phyloP scores from a whole-genome alignment of 2,797 vertebrate species.

The Dicrostonyx torquatus region DNA sequence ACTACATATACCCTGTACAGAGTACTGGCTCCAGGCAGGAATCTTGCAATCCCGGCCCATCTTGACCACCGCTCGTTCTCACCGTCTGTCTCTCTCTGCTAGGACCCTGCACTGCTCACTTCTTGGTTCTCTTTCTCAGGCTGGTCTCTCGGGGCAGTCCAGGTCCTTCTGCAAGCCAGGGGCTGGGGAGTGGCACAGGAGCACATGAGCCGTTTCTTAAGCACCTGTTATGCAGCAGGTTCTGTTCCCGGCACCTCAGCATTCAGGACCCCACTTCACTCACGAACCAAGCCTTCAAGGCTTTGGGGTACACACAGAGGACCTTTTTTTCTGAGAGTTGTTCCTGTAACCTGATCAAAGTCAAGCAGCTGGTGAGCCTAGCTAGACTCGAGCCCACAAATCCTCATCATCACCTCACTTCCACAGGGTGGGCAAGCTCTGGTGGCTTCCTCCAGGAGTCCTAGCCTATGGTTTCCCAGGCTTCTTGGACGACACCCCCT shows the following conservation, averaged over 20 bases:
- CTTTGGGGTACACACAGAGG: neutral
- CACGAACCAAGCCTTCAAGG: neutral
- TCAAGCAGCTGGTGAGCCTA: neutral
- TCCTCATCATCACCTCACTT: neutral
- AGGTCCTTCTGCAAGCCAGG: neutral
- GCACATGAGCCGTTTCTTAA: neutral
- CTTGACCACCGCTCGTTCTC: neutral
- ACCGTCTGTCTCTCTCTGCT: neutral
- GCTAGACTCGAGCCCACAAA: neutral
- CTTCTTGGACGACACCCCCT: neutral
- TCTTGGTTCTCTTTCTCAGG: neutral
- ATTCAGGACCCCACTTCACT: neutral
- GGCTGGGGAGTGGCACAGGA: neutral
- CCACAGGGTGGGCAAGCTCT: neutral
- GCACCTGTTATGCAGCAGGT: neutral
- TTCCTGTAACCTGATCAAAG: conserved; percentile 15
- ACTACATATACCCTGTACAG: neutral
- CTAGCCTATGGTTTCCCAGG: neutral
- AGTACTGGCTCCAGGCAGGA: neutral
- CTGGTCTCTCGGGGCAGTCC: neutral
- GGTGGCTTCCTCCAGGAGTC: neutral
- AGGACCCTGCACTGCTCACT: neutral
- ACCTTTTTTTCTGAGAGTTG: neutral
- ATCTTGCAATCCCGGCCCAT: neutral
- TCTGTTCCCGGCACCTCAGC: neutral